Base-by-base conservation (phyloP, 2,888 invertebrate species). In the Itoplectis maculator region DNA sequence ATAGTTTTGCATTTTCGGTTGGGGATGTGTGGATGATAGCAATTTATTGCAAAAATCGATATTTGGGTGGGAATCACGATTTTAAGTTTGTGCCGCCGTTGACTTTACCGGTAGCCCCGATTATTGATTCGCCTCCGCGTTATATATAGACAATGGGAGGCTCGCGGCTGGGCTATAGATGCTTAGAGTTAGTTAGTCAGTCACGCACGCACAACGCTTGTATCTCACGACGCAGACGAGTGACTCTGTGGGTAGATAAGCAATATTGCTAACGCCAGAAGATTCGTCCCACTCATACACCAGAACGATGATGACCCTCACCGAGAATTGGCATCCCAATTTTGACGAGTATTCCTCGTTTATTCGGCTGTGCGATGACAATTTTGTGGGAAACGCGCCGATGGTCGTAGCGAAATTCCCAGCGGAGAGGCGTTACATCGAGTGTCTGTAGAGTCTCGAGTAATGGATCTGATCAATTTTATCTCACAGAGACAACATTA, bases 391-490 rank as follows among this genome's bases (percentile, higher is more conserved):
- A 49, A 70, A 35, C 42, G 51, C 23, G 23, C 56, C 40, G 73
- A 47, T 13, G 15, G 42, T 63, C 29, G 47, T 47, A 68, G 70
- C 37, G 40, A 77, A 74, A 59, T 51, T 45, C 29, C 37, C 18
- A 54, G 45, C 49, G 7, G 13, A 51, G 29, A 61, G 49, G 59
- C 69, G 70, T 68, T 73, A 73, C 54, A 70, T 68, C 72, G 74
- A 23, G 23, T 20, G 83, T 70, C 72, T 80, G 81, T 86, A 68
- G 80, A 81, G 69, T 66, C 76, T 85, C 86, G 87, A 90, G 90
- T 90, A 88, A 92, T 92, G 92, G 91, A 90, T 90, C 87, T 86
- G 87, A 85, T 81, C 70, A 89, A 85, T 81, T 82, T 69, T 76
- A 84, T 79, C 79, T 79, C 66, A 81, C 83, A 87, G 84, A 87